Evolutionary conservation across 2,797 vertebrate genomes (phyloP).

Genomic region (Epinephelus malabaricus): DNA sequence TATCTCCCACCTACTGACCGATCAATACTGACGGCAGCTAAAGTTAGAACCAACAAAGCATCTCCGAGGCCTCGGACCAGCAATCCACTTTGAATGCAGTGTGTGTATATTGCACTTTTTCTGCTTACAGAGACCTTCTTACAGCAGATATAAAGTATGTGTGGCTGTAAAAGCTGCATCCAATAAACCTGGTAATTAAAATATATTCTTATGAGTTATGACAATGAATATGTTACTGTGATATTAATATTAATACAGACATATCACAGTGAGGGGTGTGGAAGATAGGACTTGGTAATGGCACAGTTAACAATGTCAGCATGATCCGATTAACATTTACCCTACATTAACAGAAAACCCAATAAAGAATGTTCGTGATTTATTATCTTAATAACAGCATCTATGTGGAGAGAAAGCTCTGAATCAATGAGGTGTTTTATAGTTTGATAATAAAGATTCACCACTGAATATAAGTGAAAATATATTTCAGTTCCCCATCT

Average conservation of each 20-base stretch:
- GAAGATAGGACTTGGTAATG: background rate
- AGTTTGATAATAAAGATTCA: background rate
- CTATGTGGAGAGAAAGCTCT: background rate
- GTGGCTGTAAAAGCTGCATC: background rate
- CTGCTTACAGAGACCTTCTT: constrained; percentile 1
- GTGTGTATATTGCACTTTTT: constrained; percentile 12
- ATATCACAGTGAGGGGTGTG: background rate
- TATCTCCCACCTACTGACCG: constrained; percentile 52
- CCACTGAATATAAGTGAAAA: background rate
- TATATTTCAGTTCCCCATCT: background rate
- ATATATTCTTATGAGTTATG: background rate
- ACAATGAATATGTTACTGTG: background rate
- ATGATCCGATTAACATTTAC: background rate
- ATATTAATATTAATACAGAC: background rate
- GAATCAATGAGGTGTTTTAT: background rate
- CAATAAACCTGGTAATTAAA: background rate
- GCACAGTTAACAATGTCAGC: background rate
- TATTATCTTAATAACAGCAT: background rate
- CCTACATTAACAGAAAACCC: background rate
- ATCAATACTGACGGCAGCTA: constrained; percentile 57
- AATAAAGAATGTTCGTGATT: background rate
- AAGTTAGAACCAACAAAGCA: constrained; percentile 51
- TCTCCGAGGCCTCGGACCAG: constrained; percentile 21
- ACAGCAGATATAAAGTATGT: background rate
- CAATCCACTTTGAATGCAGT: background rate